These are phyloP conservation scores for Achatina immaculata DNA, from an alignment of 1,140 invertebrate genomes.

Conservation along the genomic window DNA sequence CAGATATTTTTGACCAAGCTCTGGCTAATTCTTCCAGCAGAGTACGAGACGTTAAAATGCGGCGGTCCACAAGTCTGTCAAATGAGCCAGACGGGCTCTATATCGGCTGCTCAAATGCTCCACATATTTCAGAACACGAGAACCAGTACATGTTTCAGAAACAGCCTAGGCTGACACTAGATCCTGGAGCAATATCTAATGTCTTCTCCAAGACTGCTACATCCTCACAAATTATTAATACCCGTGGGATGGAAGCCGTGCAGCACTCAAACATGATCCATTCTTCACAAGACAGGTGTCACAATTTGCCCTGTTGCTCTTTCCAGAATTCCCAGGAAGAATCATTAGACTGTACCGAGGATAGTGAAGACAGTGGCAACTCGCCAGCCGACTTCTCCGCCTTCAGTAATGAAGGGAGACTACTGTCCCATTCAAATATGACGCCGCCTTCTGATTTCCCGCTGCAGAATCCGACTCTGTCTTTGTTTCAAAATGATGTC, in stretches of 20 bases:
- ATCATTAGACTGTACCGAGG: background rate
- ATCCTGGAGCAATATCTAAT: background rate
- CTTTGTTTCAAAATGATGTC: slow-evolving; percentile 19
- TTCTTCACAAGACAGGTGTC: background rate
- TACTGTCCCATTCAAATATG: background rate
- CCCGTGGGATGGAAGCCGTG: background rate
- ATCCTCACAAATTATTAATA: background rate
- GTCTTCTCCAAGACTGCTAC: background rate
- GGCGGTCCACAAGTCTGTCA: background rate
- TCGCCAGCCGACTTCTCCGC: background rate
- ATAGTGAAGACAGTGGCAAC: background rate
- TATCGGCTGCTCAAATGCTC: background rate
- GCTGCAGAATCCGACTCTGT: slow-evolving; percentile 18
- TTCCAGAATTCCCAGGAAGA: background rate
- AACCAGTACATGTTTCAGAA: background rate
- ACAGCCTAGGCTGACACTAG: background rate
- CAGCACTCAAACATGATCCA: background rate
- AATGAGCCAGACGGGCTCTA: background rate
- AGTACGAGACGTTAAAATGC: background rate
- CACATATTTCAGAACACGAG: background rate
- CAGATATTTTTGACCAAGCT: background rate
- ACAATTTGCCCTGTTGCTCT: background rate
- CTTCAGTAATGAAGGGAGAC: background rate
- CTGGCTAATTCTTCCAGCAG: background rate
- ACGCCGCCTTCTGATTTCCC: background rate